phyloP scores from a whole-genome alignment of 2,888 invertebrate genomes.

The Leistus spinibarbis region DNA sequence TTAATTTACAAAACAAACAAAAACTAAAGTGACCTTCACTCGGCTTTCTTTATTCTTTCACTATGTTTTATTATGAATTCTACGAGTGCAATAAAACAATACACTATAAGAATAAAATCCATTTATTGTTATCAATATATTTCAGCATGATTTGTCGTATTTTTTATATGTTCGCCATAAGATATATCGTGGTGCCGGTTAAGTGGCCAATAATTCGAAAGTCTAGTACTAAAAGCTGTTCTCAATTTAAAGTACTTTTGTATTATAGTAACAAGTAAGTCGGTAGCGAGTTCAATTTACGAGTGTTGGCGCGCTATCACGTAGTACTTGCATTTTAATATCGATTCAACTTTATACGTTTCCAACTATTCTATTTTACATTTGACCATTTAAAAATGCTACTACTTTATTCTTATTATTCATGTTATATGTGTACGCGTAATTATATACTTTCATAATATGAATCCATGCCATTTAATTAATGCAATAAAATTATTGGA shows the following conservation, averaged over 20 bases:
- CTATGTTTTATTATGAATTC: not conserved
- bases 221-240: not conserved
- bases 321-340: not conserved
- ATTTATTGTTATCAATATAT: conserved; percentile 4
- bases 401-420: not conserved
- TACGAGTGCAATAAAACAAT: not conserved
- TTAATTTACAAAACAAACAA: no score
- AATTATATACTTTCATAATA: not conserved
- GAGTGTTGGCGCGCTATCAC: not conserved
- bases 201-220: conserved; percentile 10
- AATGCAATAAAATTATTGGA: not conserved
- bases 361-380: not conserved
- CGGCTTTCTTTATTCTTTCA: no score
- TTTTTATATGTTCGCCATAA: conserved; percentile 19
- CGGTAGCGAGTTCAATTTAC: not conserved
- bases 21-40: no score
- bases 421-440: not conserved
- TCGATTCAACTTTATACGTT: no score
- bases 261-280: not conserved
- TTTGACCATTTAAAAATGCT: not conserved
- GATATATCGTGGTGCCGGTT: not conserved
- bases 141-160: not conserved
- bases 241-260: not conserved
- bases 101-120: conserved; percentile 20
- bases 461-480: not conserved